Conservation (phyloP, 2,888 invertebrate genomes). For the Rhimphoctona megacephalus region DNA sequence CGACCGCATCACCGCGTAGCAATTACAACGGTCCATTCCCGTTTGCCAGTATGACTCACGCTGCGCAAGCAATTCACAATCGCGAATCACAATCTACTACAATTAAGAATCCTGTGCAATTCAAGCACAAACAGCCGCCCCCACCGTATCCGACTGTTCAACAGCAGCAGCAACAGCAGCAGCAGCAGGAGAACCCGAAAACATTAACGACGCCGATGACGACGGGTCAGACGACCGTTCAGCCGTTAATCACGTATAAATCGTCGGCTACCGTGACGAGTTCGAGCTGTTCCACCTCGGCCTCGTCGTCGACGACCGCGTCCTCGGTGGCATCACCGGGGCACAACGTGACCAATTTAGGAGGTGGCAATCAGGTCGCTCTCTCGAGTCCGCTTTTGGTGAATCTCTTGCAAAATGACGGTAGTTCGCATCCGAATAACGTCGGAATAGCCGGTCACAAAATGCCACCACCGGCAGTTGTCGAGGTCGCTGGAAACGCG, state of each 20-base stretch:
- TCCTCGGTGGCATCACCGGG: neutral
- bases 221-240: slow-evolving; percentile 78
- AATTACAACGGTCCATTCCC: slow-evolving; percentile 90
- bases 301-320: neutral
- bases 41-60: slow-evolving; percentile 96
- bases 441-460: slow-evolving; percentile 79
- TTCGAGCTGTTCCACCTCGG: neutral
- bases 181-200: slow-evolving; percentile 79
- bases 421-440: slow-evolving; percentile 83
- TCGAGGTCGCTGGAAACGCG: slow-evolving; percentile 77
- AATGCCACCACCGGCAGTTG: slow-evolving; percentile 81
- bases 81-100: slow-evolving; percentile 86
- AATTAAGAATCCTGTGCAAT: slow-evolving; percentile 78
- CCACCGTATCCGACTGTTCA: slow-evolving; percentile 84
- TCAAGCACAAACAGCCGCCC: slow-evolving; percentile 83
- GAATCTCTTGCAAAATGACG: slow-evolving; percentile 96
- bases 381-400: slow-evolving; percentile 96
- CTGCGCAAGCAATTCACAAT: slow-evolving; percentile 92
- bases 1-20: slow-evolving; percentile 81
- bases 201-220: slow-evolving; percentile 81
- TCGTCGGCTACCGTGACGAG: slow-evolving; percentile 70
- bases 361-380: slow-evolving; percentile 87
- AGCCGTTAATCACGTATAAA: slow-evolving; percentile 81
- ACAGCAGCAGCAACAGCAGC: neutral
- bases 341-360: slow-evolving; percentile 64